These are phyloP conservation scores for Otolemur garnettii DNA, from an alignment of 2,113 vertebrate genomes.

Conservation along the genomic window DNA sequence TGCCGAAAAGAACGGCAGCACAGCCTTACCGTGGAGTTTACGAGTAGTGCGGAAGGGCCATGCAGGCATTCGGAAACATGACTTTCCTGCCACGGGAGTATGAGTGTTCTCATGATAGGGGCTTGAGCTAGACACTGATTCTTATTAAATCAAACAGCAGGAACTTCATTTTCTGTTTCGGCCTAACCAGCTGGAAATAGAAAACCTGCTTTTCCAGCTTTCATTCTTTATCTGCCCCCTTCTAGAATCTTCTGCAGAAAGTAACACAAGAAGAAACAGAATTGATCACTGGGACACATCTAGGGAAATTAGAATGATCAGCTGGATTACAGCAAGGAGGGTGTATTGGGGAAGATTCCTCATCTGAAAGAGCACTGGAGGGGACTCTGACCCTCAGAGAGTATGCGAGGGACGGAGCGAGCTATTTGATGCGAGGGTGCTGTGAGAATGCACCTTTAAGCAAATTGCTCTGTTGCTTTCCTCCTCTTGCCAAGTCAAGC, in stretches of 20 bases:
- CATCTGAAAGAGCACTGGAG: background rate
- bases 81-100: conserved; percentile 36
- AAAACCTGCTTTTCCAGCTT: conserved; percentile 9
- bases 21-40: background rate
- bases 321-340: background rate
- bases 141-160: conserved; percentile 71
- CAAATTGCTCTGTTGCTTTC: background rate
- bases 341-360: background rate
- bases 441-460: background rate
- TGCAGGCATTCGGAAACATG: conserved; percentile 28
- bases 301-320: conserved; percentile 14
- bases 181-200: conserved; percentile 55
- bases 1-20: background rate
- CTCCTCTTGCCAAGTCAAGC: background rate
- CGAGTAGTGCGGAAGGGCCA: background rate
- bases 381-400: too few species aligned
- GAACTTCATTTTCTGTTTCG: conserved; percentile 52
- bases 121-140: conserved; percentile 34
- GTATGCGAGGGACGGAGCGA: background rate
- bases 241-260: conserved; percentile 39
- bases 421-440: background rate
- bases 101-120: background rate
- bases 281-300: background rate
- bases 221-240: conserved; percentile 36
- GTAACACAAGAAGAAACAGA: background rate